phyloP scores from a whole-genome alignment of 2,888 invertebrate species.

The Nowickia ferox region DNA sequence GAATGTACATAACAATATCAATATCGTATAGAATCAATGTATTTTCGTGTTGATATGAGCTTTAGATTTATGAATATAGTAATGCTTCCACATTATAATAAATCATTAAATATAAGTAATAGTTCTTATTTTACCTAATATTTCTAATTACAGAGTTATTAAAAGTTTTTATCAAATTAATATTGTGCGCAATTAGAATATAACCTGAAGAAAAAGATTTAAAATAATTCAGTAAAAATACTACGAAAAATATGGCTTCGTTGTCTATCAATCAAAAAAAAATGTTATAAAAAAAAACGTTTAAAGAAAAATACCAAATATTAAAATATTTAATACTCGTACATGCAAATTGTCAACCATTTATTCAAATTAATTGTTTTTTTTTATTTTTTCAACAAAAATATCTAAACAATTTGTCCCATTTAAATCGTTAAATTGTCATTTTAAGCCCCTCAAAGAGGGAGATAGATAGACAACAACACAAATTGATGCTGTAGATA shows the following conservation, averaged over 20 bases:
- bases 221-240: not conserved
- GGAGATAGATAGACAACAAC: not conserved
- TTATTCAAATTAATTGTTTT: not conserved
- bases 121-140: too few species aligned
- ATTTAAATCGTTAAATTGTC: conserved; percentile 29
- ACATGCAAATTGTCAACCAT: conserved; percentile 9
- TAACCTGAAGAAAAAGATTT: too few species aligned
- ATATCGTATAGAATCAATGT: too few species aligned
- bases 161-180: too few species aligned
- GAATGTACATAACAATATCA: too few species aligned
- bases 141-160: too few species aligned
- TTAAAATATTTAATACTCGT: not conserved
- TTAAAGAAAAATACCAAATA: not conserved
- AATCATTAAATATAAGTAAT: too few species aligned
- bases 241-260: not conserved
- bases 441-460: not conserved
- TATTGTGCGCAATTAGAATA: too few species aligned
- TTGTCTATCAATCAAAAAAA: conserved; percentile 9
- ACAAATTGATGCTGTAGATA: too few species aligned
- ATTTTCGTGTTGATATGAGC: too few species aligned
- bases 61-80: too few species aligned
- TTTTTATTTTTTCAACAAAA: not conserved
- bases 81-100: too few species aligned
- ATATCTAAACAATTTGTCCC: conserved; percentile 23
- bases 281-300: not conserved